Evolutionary conservation across 2,888 invertebrate genomes (phyloP).

Genomic region (Monopis laevigella): DNA sequence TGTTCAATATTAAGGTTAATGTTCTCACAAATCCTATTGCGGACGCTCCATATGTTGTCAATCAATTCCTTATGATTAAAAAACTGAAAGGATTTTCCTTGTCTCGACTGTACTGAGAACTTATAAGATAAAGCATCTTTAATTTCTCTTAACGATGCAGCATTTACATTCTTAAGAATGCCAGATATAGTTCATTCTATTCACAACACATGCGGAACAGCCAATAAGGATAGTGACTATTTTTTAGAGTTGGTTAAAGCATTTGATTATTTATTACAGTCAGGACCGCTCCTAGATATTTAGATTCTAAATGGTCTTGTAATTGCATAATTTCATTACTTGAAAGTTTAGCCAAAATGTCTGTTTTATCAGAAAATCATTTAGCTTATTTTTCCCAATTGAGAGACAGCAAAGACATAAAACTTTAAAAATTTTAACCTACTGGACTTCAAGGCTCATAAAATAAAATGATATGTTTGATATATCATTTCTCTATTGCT

Average conservation of each 20-base stretch:
- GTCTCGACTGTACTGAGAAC: constrained; percentile 85
- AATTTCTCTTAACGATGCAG: too few species aligned
- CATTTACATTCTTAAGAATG: constrained; percentile 92
- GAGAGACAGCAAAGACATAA: constrained; percentile 70
- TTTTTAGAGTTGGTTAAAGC: constrained; percentile 83
- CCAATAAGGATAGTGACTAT: constrained; percentile 70
- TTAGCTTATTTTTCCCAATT: constrained; percentile 72
- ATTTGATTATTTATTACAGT: constrained; percentile 85
- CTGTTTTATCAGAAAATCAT: constrained; percentile 82
- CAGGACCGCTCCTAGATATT: constrained; percentile 86
- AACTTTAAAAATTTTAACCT: constrained; percentile 74
- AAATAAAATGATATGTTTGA: constrained; percentile 92
- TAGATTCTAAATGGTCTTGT: constrained; percentile 89
- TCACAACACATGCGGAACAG: constrained; percentile 65
- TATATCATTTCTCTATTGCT: constrained; percentile 91
- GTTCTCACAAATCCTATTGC: constrained; percentile 86
- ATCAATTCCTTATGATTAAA: constrained; percentile 85
- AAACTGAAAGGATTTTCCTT: constrained; percentile 83
- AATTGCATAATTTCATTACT: constrained; percentile 86
- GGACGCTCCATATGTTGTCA: constrained; percentile 81
- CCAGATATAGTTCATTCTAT: constrained; percentile 81
- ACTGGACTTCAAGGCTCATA: constrained; percentile 75
- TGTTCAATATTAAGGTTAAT: too few species aligned
- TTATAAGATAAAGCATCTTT: too few species aligned
- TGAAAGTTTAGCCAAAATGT: constrained; percentile 82